These are phyloP conservation scores for Diadema setosum DNA, from an alignment of 35 echinoderm and acorn worm species.

Conservation along the genomic window DNA sequence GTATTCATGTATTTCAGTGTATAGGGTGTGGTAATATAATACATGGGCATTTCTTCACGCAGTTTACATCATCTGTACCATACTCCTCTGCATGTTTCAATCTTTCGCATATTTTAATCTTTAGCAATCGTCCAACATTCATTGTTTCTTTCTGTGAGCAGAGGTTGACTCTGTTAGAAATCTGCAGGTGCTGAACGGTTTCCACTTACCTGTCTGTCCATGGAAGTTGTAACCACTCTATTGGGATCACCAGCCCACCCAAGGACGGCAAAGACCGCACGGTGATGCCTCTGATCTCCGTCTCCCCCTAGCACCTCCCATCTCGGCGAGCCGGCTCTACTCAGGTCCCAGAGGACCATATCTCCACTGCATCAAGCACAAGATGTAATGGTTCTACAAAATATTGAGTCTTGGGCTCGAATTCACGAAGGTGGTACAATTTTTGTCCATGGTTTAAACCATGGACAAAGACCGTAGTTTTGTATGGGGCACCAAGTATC, in stretches of 20 bases:
- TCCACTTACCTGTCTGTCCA: conserved; percentile 90
- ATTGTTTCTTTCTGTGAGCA: too few relatives aligned
- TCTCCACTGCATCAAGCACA: conserved; percentile 62
- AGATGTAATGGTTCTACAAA: background rate
- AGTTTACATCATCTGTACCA: too few relatives aligned
- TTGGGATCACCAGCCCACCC: background rate
- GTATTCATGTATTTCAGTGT: too few relatives aligned
- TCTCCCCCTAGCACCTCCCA: conserved; percentile 63
- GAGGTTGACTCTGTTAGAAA: background rate
- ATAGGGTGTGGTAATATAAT: too few relatives aligned
- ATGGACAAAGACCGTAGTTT: too few relatives aligned
- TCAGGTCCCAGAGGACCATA: conserved; percentile 77
- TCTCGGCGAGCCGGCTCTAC: conserved; percentile 68
- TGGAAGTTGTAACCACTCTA: conserved; percentile 84
- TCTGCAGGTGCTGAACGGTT: background rate
- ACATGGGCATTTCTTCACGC: too few relatives aligned
- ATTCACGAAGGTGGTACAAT: too few relatives aligned
- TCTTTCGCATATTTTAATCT: too few relatives aligned
- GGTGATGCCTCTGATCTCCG: conserved; percentile 18
- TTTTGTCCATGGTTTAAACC: too few relatives aligned
- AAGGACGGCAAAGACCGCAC: conserved; percentile 69
- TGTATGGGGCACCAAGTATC: too few relatives aligned
- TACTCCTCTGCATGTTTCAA: too few relatives aligned
- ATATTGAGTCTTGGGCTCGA: background rate
- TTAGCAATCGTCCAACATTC: too few relatives aligned